Evolutionary conservation across 2,113 vertebrate genomes (phyloP).

Genomic region (Columbina picui): DNA sequence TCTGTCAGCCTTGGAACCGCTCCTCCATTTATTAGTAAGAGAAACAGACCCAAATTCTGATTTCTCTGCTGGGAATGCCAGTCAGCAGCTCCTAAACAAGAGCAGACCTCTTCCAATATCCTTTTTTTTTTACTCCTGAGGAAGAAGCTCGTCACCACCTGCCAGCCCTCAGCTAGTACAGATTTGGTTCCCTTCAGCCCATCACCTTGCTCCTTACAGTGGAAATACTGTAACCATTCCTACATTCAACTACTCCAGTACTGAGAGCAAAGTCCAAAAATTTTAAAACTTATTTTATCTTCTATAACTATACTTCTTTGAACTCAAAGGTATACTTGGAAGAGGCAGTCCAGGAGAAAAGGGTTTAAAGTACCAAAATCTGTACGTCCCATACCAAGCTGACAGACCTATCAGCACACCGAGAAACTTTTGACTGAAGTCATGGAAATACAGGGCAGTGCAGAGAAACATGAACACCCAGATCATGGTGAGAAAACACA

Average conservation of each 20-base stretch:
- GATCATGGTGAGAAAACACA: conserved; percentile 81
- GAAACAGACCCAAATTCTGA: not conserved
- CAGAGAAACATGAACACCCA: conserved; percentile 95
- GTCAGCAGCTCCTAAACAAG: not conserved
- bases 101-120: not conserved
- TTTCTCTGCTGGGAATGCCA: not conserved
- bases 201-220: not conserved
- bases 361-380: conserved; percentile 85
- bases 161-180: not conserved
- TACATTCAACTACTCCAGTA: not conserved
- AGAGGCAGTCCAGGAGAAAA: conserved; percentile 91
- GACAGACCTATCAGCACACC: conserved; percentile 84
- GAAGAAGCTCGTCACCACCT: not conserved
- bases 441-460: conserved; percentile 93
- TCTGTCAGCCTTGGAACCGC: not conserved
- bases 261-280: not conserved
- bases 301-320: conserved; percentile 71
- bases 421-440: conserved; percentile 84
- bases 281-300: conserved; percentile 49
- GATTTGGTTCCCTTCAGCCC: not conserved
- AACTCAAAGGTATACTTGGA: conserved; percentile 67
- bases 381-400: conserved; percentile 88
- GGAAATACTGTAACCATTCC: not conserved
- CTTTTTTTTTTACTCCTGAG: not conserved
- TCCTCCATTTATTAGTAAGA: not conserved